Evolutionary conservation across 2,113 vertebrate genomes (phyloP).

Genomic region (Microtus richardsoni): DNA sequence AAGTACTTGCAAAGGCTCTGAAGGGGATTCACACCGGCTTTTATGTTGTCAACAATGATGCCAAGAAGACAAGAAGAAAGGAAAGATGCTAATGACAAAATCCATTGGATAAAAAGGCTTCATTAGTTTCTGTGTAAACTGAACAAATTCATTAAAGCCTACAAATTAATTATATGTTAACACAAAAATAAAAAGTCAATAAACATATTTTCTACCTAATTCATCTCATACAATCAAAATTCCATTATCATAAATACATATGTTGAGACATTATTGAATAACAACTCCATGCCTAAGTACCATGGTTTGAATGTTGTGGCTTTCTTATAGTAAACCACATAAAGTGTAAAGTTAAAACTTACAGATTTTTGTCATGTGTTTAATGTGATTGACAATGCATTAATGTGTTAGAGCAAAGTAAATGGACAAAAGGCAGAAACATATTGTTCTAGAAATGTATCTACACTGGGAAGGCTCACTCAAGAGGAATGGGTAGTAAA

Average conservation of each 20-base stretch:
- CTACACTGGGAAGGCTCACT: background rate
- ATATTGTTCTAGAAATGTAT: background rate
- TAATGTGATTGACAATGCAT: conserved; percentile 9
- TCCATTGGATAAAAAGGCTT: conserved; percentile 50
- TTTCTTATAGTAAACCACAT: conserved; percentile 23
- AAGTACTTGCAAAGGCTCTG: background rate
- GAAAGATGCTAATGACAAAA: conserved; percentile 54
- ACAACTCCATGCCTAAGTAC: background rate
- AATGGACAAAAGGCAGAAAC: background rate
- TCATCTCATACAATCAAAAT: conserved; percentile 2
- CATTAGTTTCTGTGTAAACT: conserved; percentile 60
- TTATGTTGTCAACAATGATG: conserved; percentile 42
- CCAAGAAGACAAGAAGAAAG: conserved; percentile 48
- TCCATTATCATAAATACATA: conserved; percentile 2
- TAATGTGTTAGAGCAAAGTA: background rate
- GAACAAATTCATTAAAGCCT: conserved; percentile 59
- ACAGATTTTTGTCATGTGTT: background rate
- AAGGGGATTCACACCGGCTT: background rate
- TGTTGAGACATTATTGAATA: background rate
- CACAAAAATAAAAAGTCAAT: conserved; percentile 54
- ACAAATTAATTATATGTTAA: conserved; percentile 12
- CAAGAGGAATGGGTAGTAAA: background rate
- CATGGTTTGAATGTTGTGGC: background rate
- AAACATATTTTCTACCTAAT: background rate
- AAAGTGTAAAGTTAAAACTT: background rate